Evolutionary conservation across 92 coral and sea anemone species (phyloP), one percentile per base, ranked within the genome.

Genomic region (Phenganax subtilis): DNA sequence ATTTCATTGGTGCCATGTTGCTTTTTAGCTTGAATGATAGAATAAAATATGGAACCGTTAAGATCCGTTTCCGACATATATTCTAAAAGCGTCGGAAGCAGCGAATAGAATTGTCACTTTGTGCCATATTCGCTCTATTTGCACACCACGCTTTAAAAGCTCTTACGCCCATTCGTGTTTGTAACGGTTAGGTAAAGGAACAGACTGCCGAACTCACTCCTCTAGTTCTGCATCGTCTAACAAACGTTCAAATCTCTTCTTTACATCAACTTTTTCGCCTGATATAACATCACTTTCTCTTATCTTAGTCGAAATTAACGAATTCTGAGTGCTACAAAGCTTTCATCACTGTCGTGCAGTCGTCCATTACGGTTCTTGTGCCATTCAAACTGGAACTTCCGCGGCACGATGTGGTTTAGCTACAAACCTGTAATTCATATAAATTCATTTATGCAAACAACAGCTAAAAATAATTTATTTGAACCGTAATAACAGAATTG

Each of bases 111-210:
- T 20, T 20, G 25, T 20, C 25, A 20, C 25, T 20, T 20, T 20
- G 25, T 20, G 25, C 25, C 25, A 20, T 20, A 20, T 20, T 20
- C 25, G 25, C 25, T 20, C 25, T 20, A 20, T 20, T 20, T 20
- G 25, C 25, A 20, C 25, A 20, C 25, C 76, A 63, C 67, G 70
- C 68, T 76, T 77, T 76, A 12, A 84, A 84, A 37, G 72, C 71
- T 44, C 31, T 77, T 11, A 76, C 83, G 84, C 87, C 87, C 87
- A 84, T 53, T 72, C 67, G 54, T 76, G 75, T 77, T 84, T 84
- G 68, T 84, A 84, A 27, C 57, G 53, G 2, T 3, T 84, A 25
- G 87, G 47, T 57, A 57, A 51, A 51, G 87, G 83, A 14, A 84
- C 87, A 61, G 52, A 75, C 65, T 84, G 47, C 75, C 75, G 70